phyloP scores from a whole-genome alignment of 2,113 vertebrate species.

The Pimephales promelas region DNA sequence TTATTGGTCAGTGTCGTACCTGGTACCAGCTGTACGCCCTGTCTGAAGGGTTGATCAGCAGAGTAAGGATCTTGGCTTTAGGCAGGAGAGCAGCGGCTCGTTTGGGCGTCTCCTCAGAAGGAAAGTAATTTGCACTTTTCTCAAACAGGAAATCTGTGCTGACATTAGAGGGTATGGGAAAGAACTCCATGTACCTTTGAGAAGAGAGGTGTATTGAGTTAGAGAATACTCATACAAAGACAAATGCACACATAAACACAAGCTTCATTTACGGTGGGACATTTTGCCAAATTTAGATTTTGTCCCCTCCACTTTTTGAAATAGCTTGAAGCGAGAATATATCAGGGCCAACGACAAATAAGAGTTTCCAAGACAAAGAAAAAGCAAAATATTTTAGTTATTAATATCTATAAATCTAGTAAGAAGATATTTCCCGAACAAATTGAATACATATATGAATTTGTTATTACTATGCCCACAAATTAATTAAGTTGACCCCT shows the following conservation, averaged over 20 bases:
- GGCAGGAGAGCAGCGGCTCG: slow-evolving; percentile 89
- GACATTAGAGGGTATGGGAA: slow-evolving; percentile 90
- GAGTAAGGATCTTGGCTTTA: slow-evolving; percentile 95
- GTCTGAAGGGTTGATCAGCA: slow-evolving; percentile 95
- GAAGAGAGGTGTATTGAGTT: slow-evolving; percentile 50
- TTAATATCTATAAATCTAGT: background rate
- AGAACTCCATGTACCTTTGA: slow-evolving; percentile 97
- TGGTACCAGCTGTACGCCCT: slow-evolving; percentile 97
- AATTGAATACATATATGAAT: background rate
- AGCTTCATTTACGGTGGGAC: background rate
- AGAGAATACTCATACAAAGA: slow-evolving; percentile 20
- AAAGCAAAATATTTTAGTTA: background rate
- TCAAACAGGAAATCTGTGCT: slow-evolving; percentile 96
- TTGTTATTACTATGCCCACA: background rate
- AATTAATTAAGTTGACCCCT: background rate
- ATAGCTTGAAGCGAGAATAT: background rate
- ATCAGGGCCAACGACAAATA: slow-evolving; percentile 21
- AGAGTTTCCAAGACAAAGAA: background rate
- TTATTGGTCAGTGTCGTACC: slow-evolving; percentile 69
- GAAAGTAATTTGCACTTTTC: slow-evolving; percentile 97
- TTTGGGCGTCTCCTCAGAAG: slow-evolving; percentile 91
- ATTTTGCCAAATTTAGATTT: background rate
- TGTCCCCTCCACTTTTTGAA: background rate
- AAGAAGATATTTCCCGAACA: background rate
- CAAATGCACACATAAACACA: slow-evolving; percentile 34